Evolutionary conservation across 2,888 invertebrate genomes (phyloP).

Genomic region (Caenorhabditis sp.): DNA sequence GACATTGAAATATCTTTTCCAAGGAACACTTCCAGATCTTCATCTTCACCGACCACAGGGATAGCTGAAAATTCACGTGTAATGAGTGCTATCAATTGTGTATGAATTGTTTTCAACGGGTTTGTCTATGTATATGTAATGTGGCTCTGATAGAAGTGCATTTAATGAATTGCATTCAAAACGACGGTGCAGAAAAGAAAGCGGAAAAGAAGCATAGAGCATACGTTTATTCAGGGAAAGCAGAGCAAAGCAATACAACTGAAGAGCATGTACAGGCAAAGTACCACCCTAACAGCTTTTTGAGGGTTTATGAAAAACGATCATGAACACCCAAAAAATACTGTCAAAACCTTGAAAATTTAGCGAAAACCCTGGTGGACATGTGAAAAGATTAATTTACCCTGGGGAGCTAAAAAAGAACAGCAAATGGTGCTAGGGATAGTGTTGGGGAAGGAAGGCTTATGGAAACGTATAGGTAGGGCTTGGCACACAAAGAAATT

Average conservation of each 20-base stretch:
- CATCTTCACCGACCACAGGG: conserved; percentile 78
- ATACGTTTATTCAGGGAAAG: conserved; percentile 39
- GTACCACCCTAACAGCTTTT: conserved; percentile 2
- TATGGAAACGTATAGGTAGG: conserved; percentile 6
- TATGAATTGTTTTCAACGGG: too few relatives aligned
- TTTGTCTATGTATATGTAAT: too few relatives aligned
- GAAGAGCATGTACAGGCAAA: conserved; percentile 13
- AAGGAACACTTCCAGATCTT: conserved; percentile 70
- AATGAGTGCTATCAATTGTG: too few relatives aligned
- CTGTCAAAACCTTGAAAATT: conserved; percentile 14
- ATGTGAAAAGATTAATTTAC: conserved; percentile 18
- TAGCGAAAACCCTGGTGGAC: conserved; percentile 7
- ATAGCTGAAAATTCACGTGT: conserved; percentile 79
- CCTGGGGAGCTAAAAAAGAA: conserved; percentile 1
- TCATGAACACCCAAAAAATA: neutral
- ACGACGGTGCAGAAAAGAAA: conserved; percentile 3
- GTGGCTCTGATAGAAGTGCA: neutral
- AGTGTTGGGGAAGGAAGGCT: neutral
- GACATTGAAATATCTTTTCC: conserved; percentile 79
- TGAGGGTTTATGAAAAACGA: too few relatives aligned
- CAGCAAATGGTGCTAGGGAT: neutral
- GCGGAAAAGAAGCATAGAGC: conserved; percentile 4
- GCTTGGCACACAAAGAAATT: neutral
- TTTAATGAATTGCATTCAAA: too few relatives aligned
- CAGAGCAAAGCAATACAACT: neutral